Base-by-base conservation (phyloP, 2,888 invertebrate species). In the Brenthis hecate region DNA sequence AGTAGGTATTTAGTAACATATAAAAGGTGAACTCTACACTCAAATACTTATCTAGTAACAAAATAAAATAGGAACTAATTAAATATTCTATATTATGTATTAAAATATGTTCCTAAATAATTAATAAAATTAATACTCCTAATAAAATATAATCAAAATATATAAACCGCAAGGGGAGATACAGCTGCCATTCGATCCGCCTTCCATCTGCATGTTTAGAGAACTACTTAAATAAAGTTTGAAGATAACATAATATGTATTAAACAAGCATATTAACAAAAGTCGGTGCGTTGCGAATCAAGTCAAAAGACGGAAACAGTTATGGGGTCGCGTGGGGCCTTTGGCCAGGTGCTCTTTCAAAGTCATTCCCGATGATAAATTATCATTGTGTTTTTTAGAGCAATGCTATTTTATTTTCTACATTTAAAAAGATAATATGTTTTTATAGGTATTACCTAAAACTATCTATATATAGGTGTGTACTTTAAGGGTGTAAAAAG, bases 161-260 rank as follows among this genome's bases (percentile, higher is more conserved):
- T 76, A 85, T 84, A 85, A 81, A 82, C 79, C 79, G 71, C 80
- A 83, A 80, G 73, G 75, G 78, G 77, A 82, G 80, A 76, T 76
- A 69, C 91, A 91, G 85, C 91, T 91, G 91, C 83, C 80, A 74
- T 76, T 77, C 74, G 73, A 74, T 77, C 79, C 73, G 73, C 82
- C 68, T 70, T 19, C 50, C 56, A 89, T 89, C 89, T 90, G 89
- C 86, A 86, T 88, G 85, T 89, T 91, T 91, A 83, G 84, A 89
- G 85, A 91, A 89, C 88, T 89, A 89, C 90, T 92, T 90, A 89
- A 88, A 91, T 84, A 87, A 79, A 77, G 84, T 90, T 88, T 82
- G 82, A 89, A 90, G 89, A 91, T 91, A 89, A 91, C 89, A 91
- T 91, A 90, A 91, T 90, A 85, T 90, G 89, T 88, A 91, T 91